phyloP scores from a whole-genome alignment of 2,888 invertebrate genomes.

The Mimumesa dahlbomi region DNA sequence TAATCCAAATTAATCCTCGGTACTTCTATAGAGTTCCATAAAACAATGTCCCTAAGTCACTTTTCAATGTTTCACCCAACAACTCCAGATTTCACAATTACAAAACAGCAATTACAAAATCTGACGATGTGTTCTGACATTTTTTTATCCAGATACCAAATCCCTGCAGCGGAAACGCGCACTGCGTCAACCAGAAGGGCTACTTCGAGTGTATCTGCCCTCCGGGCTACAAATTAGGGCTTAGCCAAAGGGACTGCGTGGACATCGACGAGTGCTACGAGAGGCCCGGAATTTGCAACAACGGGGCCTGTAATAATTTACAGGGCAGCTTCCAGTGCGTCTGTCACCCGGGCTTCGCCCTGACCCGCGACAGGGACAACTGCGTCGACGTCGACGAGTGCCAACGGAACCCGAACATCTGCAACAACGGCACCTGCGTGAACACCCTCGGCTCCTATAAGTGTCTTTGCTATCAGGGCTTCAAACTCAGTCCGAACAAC shows the following conservation, averaged over 20 bases:
- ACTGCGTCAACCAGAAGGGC: conserved; percentile 90
- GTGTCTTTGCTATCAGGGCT: conserved; percentile 89
- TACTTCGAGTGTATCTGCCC: conserved; percentile 89
- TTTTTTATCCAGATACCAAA: conserved; percentile 78
- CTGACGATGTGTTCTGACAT: too few species aligned
- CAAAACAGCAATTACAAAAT: too few species aligned
- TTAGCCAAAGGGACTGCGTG: conserved; percentile 84
- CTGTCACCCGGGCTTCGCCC: conserved; percentile 87
- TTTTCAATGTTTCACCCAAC: too few species aligned
- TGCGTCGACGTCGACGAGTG: conserved; percentile 90
- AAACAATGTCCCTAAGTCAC: too few species aligned
- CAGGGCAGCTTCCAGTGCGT: conserved; percentile 90
- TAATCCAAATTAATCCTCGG: not conserved
- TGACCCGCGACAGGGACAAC: conserved; percentile 84
- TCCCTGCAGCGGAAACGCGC: conserved; percentile 88
- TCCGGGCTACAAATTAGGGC: conserved; percentile 84
- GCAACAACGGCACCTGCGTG: conserved; percentile 89
- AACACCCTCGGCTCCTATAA: conserved; percentile 87
- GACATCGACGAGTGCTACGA: conserved; percentile 90
- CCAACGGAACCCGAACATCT: conserved; percentile 86
- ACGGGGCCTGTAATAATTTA: conserved; percentile 90
- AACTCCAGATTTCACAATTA: too few species aligned
- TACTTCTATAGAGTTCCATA: too few species aligned
- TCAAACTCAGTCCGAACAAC: conserved; percentile 88
- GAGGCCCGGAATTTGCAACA: conserved; percentile 85